Evolutionary conservation across 2,888 invertebrate species (phyloP), one percentile per base, ranked within the genome.

Genomic region (Erebia ligea): DNA sequence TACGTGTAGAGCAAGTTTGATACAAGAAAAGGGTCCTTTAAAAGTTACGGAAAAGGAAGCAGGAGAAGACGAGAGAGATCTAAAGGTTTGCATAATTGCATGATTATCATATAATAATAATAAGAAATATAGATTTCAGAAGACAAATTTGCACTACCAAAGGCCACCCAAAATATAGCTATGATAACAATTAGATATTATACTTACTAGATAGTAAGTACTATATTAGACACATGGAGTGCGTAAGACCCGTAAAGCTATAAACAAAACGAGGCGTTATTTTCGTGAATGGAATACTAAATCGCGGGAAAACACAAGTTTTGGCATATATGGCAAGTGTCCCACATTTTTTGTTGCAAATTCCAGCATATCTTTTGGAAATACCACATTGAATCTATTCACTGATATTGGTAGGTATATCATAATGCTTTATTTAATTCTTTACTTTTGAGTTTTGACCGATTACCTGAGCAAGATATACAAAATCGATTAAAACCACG

Each of bases 301-400:
- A 87, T 76, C 72, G 79, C 77, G 84, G 89, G 90, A 81, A 90
- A 90, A 87, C 83, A 91, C 91, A 84, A 83, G 76, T 75, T 79
- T 78, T 73, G 71, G 74, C 75, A 66, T 73, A 66, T 73, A 71
- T 68, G 73, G 65, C 70, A 69, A 80, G 77, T 77, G 82, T 82
- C 81, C 81, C 84, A 82, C 83, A 83, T 86, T 83, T 82, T 79
- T 70, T 72, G 67, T 68, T 66, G 57, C 68, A 50, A 74, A 74
- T 67, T 68, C 71, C 63, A 68, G 21, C 10, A 61, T 52, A 67
- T 48, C 45, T 69, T 69, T 70, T 67, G 75, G 71, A 54, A 72
- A 71, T 69, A 71, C 72, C 72, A 59, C 17, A 48, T 54, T 50
- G 21, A 54, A 52, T 8, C 13, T 72, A 54, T 66, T 25, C 11